Percentiles rank a stretch among this genome's conserved stretches.
These are phyloP conservation scores for Ictalurus furcatus DNA, from an alignment of 2,113 vertebrate species.

Conservation along the genomic window DNA sequence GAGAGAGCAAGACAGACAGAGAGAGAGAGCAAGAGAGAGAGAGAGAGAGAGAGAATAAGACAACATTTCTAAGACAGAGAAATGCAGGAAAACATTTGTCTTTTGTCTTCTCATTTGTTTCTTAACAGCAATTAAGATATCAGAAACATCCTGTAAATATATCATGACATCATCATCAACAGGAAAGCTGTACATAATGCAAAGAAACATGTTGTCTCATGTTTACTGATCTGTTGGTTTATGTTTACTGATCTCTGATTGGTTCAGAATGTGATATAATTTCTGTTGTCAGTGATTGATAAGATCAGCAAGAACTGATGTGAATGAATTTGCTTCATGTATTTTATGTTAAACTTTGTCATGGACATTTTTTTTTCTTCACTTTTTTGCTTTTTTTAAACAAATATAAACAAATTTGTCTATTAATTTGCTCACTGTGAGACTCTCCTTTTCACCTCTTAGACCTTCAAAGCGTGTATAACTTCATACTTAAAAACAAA, in stretches of 20 bases:
- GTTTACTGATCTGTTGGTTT: constrained; percentile 27
- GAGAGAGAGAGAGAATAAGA: background rate
- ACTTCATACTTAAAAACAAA: background rate
- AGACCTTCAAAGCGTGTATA: background rate
- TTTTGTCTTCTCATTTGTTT: constrained; percentile 33
- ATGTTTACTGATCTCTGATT: constrained; percentile 43
- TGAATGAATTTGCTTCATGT: constrained; percentile 39
- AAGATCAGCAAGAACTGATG: constrained; percentile 4
- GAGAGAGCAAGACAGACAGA: constrained; percentile 22
- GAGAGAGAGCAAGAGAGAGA: constrained; percentile 1
- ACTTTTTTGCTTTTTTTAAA: background rate
- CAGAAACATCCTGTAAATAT: constrained; percentile 44
- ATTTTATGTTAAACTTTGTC: constrained; percentile 32
- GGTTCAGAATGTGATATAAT: constrained; percentile 39
- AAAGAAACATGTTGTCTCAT: constrained; percentile 3
- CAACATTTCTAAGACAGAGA: background rate
- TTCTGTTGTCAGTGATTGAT: constrained; percentile 38
- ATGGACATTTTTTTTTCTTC: constrained; percentile 1
- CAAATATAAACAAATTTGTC: constrained; percentile 33
- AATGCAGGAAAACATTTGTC: background rate
- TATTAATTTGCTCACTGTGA: constrained; percentile 31
- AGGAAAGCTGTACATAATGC: constrained; percentile 52
- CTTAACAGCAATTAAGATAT: constrained; percentile 32
- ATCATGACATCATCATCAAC: constrained; percentile 17
- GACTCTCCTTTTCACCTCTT: constrained; percentile 30